A percentile compares a stretch with the other conserved stretches of the same genome.
These are phyloP conservation scores for Ramphastos sulfuratus DNA, from an alignment of 2,113 vertebrate genomes.

Conservation along the genomic window DNA sequence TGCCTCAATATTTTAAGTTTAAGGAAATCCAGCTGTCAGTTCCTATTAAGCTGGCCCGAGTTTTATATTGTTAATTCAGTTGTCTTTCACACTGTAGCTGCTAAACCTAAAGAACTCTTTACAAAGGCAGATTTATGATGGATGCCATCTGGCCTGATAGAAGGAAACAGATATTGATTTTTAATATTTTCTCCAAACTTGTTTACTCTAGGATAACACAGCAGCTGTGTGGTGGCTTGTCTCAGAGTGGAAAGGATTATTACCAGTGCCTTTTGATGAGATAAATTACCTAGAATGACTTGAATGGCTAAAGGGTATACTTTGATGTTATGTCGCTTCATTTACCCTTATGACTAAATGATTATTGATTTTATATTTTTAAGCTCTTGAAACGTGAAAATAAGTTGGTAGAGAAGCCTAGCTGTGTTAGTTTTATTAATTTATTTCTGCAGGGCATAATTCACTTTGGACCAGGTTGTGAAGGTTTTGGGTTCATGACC, in stretches of 20 bases:
- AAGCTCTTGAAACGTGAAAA: conserved; percentile 88
- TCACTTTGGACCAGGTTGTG: conserved; percentile 81
- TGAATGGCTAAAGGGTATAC: conserved; percentile 88
- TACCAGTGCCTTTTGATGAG: conserved; percentile 86
- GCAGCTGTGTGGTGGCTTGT: conserved; percentile 81
- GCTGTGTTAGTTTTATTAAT: conserved; percentile 88
- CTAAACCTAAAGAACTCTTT: conserved; percentile 76
- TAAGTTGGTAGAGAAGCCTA: conserved; percentile 81
- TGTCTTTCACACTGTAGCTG: conserved; percentile 70
- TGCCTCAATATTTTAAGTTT: conserved; percentile 61
- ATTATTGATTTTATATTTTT: conserved; percentile 96
- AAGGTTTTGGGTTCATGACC: conserved; percentile 87
- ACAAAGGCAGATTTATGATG: conserved; percentile 84
- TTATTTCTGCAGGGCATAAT: conserved; percentile 90
- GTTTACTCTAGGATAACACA: conserved; percentile 88
- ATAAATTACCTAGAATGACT: conserved; percentile 87
- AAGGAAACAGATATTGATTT: conserved; percentile 94
- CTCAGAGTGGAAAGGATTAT: conserved; percentile 85
- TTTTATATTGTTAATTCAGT: conserved; percentile 68
- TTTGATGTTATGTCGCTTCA: conserved; percentile 90
- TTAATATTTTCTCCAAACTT: conserved; percentile 89
- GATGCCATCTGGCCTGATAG: conserved; percentile 86
- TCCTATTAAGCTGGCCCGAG: conserved; percentile 36
- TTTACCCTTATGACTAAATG: conserved; percentile 95
- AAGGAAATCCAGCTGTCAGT: conserved; percentile 68